A percentile compares a stretch with the other conserved stretches of the same genome.
phyloP scores from a whole-genome alignment of 2,113 vertebrate species.

The Bos indicus region DNA sequence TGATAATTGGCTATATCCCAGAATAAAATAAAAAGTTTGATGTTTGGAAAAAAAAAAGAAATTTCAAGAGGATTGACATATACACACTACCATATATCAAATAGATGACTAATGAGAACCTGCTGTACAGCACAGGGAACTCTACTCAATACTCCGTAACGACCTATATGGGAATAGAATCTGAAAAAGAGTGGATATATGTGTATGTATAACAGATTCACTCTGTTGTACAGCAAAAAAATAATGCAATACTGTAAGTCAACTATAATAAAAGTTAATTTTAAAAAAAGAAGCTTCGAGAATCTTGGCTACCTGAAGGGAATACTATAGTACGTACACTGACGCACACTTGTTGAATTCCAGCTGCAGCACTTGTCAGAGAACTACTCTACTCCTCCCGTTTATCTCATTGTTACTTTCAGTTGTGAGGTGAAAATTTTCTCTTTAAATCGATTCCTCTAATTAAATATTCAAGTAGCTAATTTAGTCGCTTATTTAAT shows the following conservation, averaged over 20 bases:
- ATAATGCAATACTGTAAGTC: background rate
- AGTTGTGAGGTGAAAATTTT: conserved; percentile 5
- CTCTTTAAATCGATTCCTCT: background rate
- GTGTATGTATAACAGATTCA: background rate
- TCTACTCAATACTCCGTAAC: background rate
- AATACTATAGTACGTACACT: background rate
- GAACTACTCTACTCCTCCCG: background rate
- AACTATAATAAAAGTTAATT: background rate
- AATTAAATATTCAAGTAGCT: background rate
- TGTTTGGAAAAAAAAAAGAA: background rate
- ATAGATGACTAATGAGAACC: background rate
- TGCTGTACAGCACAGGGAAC: background rate
- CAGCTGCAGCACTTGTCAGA: background rate
- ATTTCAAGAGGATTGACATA: background rate
- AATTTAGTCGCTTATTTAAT: background rate
- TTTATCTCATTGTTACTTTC: conserved; percentile 35
- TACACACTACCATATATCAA: background rate
- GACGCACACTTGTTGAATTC: background rate
- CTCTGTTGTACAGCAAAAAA: background rate
- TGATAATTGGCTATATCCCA: background rate
- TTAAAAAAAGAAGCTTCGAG: background rate
- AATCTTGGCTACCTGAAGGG: background rate
- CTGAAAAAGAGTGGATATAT: background rate
- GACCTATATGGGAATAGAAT: background rate
- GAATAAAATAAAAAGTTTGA: background rate